A percentile compares a stretch with the other conserved stretches of the same genome.
Conservation (phyloP, 1,140 invertebrate genomes). For the Plodia interpunctella region DNA sequence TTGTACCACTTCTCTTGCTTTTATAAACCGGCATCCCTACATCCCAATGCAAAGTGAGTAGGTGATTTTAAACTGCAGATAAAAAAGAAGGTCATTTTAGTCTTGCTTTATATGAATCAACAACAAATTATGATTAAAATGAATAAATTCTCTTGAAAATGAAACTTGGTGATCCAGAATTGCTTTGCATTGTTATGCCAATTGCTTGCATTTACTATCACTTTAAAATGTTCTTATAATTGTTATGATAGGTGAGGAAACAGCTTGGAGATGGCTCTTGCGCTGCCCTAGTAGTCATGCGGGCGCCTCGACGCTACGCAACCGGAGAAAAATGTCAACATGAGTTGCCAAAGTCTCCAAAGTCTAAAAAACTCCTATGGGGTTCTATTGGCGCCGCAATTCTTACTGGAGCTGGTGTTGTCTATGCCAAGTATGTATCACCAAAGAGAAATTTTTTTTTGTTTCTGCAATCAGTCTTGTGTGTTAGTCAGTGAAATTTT, state of each 20-base stretch:
- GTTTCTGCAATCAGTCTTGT: not conserved
- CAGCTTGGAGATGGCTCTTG: conserved; percentile 57
- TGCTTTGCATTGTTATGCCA: no score
- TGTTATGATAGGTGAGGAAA: conserved; percentile 47
- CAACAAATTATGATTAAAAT: no score
- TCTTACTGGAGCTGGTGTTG: conserved; percentile 78
- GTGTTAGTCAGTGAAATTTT: no score
- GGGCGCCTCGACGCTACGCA: conserved; percentile 43
- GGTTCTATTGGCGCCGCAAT: conserved; percentile 63
- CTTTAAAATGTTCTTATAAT: conserved; percentile 1
- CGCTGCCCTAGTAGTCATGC: conserved; percentile 57
- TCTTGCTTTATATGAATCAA: no score
- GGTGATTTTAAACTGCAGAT: no score
- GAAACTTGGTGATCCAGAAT: no score
- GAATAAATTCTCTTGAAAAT: no score
- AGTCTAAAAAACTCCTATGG: conserved; percentile 52
- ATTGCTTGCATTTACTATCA: no score
- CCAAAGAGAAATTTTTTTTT: not conserved
- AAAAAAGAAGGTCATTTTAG: no score
- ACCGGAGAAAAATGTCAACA: conserved; percentile 25
- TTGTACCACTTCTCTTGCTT: no score
- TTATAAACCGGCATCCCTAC: no score
- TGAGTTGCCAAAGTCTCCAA: conserved; percentile 25
- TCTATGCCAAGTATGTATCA: conserved; percentile 80
- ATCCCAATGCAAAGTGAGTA: no score